Conservation (phyloP, 2,888 invertebrate genomes). For the Malthinus seriepunctatus region DNA sequence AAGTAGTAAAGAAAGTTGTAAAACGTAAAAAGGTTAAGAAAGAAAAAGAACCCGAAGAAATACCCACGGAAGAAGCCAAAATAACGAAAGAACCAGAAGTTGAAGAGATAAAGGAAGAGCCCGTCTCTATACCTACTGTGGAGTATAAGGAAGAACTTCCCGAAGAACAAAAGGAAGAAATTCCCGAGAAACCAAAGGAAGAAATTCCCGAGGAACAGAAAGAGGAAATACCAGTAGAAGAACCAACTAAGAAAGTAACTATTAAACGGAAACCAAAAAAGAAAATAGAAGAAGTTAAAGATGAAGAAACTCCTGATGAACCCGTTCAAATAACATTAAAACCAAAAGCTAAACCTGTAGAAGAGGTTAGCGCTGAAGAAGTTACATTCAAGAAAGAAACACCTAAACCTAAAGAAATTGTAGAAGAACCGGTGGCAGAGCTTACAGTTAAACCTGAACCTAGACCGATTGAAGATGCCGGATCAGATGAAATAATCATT, state of each 20-base stretch:
- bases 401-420: slow-evolving; percentile 27
- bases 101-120: slow-evolving; percentile 7
- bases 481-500: slow-evolving; percentile 70
- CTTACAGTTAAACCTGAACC: slow-evolving; percentile 56
- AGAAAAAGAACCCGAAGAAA: slow-evolving; percentile 34
- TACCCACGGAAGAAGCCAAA: slow-evolving; percentile 33
- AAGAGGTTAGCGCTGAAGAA: slow-evolving; percentile 54
- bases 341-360: slow-evolving; percentile 39
- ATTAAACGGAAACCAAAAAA: slow-evolving; percentile 35
- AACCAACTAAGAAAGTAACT: slow-evolving; percentile 37
- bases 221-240: slow-evolving; percentile 39
- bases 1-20: slow-evolving; percentile 24
- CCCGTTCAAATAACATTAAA: slow-evolving; percentile 26
- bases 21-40: slow-evolving; percentile 24
- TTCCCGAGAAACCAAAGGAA: slow-evolving; percentile 34
- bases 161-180: slow-evolving; percentile 25
- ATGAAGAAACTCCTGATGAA: slow-evolving; percentile 28
- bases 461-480: slow-evolving; percentile 60
- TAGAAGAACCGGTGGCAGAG: slow-evolving; percentile 58
- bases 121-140: not conserved
- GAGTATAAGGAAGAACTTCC: slow-evolving; percentile 24
- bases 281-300: slow-evolving; percentile 40
- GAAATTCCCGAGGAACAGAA: too few relatives aligned
- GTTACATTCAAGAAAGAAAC: slow-evolving; percentile 34
- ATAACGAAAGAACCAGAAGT: slow-evolving; percentile 17